Evolutionary conservation across 1,140 invertebrate species (phyloP).

Genomic region (Tachypleus tridentatus): DNA sequence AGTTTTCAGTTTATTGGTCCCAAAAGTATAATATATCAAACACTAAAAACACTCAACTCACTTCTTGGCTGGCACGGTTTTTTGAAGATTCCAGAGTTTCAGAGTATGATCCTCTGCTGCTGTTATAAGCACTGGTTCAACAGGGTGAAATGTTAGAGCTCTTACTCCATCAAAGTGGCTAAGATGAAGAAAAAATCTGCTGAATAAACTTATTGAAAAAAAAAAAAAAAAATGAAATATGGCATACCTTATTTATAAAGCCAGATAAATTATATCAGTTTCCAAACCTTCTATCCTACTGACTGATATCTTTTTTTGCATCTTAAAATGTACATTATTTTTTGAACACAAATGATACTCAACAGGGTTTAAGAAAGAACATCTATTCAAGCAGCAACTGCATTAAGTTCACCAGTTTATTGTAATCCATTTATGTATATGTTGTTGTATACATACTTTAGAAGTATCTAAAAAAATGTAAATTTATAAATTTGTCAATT

Average conservation of each 20-base stretch:
- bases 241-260: constrained; percentile 3
- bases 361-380: too few species aligned
- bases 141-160: constrained; percentile 93
- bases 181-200: neutral
- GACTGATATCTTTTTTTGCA: too few species aligned
- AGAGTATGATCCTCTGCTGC: constrained; percentile 97
- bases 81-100: constrained; percentile 98
- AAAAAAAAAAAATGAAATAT: constrained; percentile 5
- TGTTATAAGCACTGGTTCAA: constrained; percentile 91
- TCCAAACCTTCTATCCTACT: too few species aligned
- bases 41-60: constrained; percentile 2
- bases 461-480: too few species aligned
- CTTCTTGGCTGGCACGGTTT: constrained; percentile 83
- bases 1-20: neutral
- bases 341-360: too few species aligned
- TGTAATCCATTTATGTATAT: too few species aligned
- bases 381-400: too few species aligned
- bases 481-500: too few species aligned
- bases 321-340: too few species aligned
- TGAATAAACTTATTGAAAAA: constrained; percentile 15
- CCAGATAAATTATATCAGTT: neutral
- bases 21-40: constrained; percentile 1
- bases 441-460: too few species aligned
- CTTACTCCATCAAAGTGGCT: constrained; percentile 95
- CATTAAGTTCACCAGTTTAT: too few species aligned